Percentiles rank a stretch among this genome's conserved stretches.
phyloP scores from a whole-genome alignment of 1,140 invertebrate species.

The Papilio helenus region DNA sequence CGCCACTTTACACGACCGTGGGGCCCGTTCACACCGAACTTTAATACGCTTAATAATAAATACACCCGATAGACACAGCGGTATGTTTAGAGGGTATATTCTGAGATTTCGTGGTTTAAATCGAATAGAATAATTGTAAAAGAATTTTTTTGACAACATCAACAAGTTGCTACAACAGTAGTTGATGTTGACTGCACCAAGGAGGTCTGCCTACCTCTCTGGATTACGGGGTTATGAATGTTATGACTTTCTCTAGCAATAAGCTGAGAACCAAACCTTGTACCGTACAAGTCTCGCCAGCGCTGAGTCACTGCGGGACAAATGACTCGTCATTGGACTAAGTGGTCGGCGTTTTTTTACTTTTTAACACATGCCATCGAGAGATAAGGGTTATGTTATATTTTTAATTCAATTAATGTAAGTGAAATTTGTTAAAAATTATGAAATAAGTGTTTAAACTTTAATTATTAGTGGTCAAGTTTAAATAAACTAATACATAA shows the following conservation, averaged over 20 bases:
- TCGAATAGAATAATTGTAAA: no score
- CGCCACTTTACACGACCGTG: constrained; percentile 5
- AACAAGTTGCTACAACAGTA: no score
- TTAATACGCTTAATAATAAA: neutral
- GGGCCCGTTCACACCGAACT: neutral
- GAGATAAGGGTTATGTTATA: neutral
- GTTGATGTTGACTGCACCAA: no score
- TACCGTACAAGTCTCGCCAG: neutral
- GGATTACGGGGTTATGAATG: neutral
- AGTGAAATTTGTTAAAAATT: neutral
- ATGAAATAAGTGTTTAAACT: no score
- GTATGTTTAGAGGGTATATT: neutral
- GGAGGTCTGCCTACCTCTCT: no score
- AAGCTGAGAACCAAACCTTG: neutral
- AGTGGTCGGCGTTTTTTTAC: constrained; percentile 15
- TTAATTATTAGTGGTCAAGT: neutral
- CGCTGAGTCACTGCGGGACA: constrained; percentile 14
- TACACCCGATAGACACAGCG: neutral
- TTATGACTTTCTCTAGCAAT: neutral
- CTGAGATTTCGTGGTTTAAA: neutral
- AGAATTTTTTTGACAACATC: no score
- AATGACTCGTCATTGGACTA: neutral
- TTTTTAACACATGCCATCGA: neutral
- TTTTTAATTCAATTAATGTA: neutral
- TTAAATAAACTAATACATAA: neutral